Evolutionary conservation across 2,113 vertebrate genomes (phyloP).

Genomic region (Trichomycterus rosablanca): DNA sequence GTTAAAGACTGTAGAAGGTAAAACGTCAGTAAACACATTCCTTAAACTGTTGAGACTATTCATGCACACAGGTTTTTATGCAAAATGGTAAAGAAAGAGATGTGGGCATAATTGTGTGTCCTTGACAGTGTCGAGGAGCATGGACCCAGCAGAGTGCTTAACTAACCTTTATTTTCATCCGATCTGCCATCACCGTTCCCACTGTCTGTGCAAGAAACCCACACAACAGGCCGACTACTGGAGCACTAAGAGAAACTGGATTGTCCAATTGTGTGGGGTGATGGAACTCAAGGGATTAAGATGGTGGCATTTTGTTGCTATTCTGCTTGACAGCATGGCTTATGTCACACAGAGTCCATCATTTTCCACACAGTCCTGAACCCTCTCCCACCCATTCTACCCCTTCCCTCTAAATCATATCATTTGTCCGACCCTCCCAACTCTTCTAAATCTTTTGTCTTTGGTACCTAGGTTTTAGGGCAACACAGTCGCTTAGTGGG

Average conservation of each 20-base stretch:
- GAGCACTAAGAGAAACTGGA: slow-evolving; percentile 45
- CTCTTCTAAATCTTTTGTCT: slow-evolving; percentile 42
- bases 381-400: too few relatives aligned
- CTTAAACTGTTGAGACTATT: too few relatives aligned
- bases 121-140: slow-evolving; percentile 26
- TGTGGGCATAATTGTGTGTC: slow-evolving; percentile 17
- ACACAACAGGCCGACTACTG: slow-evolving; percentile 32
- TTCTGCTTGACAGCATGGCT: slow-evolving; percentile 44
- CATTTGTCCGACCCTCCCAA: too few relatives aligned
- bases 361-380: slow-evolving; percentile 32
- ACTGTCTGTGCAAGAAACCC: slow-evolving; percentile 31
- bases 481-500: too few relatives aligned
- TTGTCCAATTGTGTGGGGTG: slow-evolving; percentile 48
- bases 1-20: too few relatives aligned
- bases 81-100: not conserved
- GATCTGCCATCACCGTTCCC: slow-evolving; percentile 35
- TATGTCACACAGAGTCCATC: slow-evolving; percentile 45
- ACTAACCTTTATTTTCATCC: slow-evolving; percentile 42
- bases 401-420: not conserved
- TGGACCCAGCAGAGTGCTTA: slow-evolving; percentile 30
- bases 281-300: slow-evolving; percentile 18
- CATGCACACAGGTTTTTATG: too few relatives aligned
- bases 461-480: too few relatives aligned
- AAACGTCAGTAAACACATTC: too few relatives aligned
- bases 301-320: slow-evolving; percentile 30